Percentiles rank a stretch among this genome's conserved stretches.
Conservation (phyloP, 2,797 vertebrate species). For the Argya squamiceps region DNA sequence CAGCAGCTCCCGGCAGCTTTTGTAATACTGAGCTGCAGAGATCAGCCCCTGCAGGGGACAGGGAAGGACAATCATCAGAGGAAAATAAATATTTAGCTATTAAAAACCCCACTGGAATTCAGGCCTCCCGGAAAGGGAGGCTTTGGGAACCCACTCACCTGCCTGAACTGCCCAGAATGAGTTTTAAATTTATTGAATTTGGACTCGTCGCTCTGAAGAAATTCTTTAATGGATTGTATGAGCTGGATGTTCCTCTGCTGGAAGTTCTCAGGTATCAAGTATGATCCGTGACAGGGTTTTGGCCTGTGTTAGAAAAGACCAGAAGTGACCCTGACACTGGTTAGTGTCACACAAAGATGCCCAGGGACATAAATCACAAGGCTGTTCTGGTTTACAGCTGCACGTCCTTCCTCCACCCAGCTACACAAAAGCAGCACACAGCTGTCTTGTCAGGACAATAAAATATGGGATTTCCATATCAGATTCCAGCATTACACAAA, state of each 20-base stretch:
- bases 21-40: constrained; percentile 90
- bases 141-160: constrained; percentile 78
- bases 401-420: background rate
- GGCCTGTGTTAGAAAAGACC: constrained; percentile 63
- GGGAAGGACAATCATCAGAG: background rate
- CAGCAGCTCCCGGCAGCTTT: constrained; percentile 90
- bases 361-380: accelerated
- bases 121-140: background rate
- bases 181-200: constrained; percentile 94
- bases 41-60: constrained; percentile 82
- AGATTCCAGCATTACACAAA: background rate
- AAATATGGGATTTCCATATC: background rate
- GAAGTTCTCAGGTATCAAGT: constrained; percentile 92
- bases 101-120: background rate
- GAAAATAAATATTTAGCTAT: background rate
- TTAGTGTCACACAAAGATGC: background rate
- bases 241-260: constrained; percentile 92
- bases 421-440: background rate
- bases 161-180: constrained; percentile 94
- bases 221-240: constrained; percentile 92
- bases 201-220: constrained; percentile 89
- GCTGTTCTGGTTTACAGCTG: background rate
- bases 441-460: background rate
- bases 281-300: constrained; percentile 72
- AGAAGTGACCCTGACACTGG: background rate